Evolutionary conservation across 2,888 invertebrate genomes (phyloP).

Genomic region (Parelbella ahira): DNA sequence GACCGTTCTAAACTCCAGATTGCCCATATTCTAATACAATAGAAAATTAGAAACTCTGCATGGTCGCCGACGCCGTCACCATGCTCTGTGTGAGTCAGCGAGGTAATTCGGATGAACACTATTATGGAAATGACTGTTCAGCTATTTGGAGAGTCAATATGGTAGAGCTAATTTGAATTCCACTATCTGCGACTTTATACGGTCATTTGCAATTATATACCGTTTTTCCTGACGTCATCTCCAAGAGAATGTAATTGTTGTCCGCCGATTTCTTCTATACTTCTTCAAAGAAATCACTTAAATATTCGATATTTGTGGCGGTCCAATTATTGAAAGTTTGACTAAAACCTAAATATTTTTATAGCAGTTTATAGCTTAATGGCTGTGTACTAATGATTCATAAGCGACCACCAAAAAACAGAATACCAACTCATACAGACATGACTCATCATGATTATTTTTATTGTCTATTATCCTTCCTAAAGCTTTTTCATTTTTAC

Average conservation of each 20-base stretch:
- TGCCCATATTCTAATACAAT: too few relatives aligned
- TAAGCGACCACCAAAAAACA: too few relatives aligned
- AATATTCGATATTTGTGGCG: conserved; percentile 1
- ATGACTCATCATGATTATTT: too few relatives aligned
- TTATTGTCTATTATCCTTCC: too few relatives aligned
- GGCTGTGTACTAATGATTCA: too few relatives aligned
- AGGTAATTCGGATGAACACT: conserved; percentile 27
- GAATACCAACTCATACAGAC: too few relatives aligned
- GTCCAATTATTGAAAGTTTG: too few relatives aligned
- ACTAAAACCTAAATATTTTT: too few relatives aligned
- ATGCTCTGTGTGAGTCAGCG: conserved; percentile 27
- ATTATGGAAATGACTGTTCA: conserved; percentile 31
- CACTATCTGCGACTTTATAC: conserved; percentile 32
- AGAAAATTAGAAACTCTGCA: conserved; percentile 8
- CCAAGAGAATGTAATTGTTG: conserved; percentile 16
- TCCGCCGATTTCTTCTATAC: conserved; percentile 4
- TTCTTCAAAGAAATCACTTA: neutral
- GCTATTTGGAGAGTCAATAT: conserved; percentile 28
- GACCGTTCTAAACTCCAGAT: too few relatives aligned
- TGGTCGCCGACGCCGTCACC: conserved; percentile 19
- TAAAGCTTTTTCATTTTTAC: too few relatives aligned
- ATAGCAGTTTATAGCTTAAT: too few relatives aligned
- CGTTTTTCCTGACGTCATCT: conserved; percentile 17
- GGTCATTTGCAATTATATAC: conserved; percentile 26
- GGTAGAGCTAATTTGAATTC: conserved; percentile 33